A percentile compares a stretch with the other conserved stretches of the same genome.
phyloP scores from a whole-genome alignment of 2,888 invertebrate genomes.

The Acleris emargana region DNA sequence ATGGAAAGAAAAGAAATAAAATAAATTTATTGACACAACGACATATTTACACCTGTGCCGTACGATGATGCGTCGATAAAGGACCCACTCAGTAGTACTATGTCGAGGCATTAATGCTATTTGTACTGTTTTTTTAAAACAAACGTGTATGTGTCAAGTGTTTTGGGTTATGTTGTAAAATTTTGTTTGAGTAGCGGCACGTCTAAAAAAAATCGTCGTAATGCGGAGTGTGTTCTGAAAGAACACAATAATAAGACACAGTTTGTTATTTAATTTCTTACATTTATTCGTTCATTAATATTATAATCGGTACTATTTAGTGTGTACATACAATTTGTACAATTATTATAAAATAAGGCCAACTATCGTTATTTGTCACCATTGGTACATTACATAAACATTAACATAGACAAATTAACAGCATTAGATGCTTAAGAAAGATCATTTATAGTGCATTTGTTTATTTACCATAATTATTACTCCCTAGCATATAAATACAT shows the following conservation, averaged over 20 bases:
- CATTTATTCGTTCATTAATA: slow-evolving; percentile 78
- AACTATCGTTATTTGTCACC: slow-evolving; percentile 69
- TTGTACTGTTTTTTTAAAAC: too few relatives aligned
- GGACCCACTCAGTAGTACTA: too few relatives aligned
- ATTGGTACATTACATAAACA: slow-evolving; percentile 53
- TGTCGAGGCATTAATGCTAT: too few relatives aligned
- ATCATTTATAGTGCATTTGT: slow-evolving; percentile 19
- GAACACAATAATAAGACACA: slow-evolving; percentile 22
- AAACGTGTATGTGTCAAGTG: too few relatives aligned
- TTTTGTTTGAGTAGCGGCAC: too few relatives aligned
- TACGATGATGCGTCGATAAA: too few relatives aligned
- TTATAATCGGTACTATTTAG: slow-evolving; percentile 69
- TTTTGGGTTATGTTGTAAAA: too few relatives aligned
- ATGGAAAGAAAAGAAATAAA: too few relatives aligned
- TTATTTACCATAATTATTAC: neutral
- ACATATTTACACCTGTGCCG: too few relatives aligned
- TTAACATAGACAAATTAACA: slow-evolving; percentile 49
- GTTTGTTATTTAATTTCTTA: slow-evolving; percentile 65
- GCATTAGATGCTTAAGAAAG: slow-evolving; percentile 68
- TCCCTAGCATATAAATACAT: neutral
- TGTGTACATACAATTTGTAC: slow-evolving; percentile 80
- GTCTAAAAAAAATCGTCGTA: neutral
- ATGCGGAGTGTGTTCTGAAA: neutral
- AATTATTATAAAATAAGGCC: slow-evolving; percentile 62
- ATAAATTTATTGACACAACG: too few relatives aligned